phyloP scores from a whole-genome alignment of 2,888 invertebrate species.

The Athalia rosae region DNA sequence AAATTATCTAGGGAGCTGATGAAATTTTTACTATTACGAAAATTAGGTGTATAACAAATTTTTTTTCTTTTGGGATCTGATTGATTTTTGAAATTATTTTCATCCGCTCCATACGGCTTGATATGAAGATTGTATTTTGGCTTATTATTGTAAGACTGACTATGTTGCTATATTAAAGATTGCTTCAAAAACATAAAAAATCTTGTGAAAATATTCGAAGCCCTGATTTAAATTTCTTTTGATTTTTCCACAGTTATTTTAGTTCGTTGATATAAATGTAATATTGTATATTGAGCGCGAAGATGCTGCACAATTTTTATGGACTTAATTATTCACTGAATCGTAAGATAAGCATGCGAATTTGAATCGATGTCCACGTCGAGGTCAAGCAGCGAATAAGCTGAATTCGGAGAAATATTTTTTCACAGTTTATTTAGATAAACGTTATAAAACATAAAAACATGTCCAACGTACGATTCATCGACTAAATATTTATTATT shows the following conservation, averaged over 20 bases:
- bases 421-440: constrained; percentile 60
- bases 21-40: constrained; percentile 55
- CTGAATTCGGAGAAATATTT: background rate
- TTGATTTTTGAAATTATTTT: constrained; percentile 48
- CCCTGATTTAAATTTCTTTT: no score
- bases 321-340: no score
- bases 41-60: constrained; percentile 12
- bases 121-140: constrained; percentile 72
- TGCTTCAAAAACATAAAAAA: constrained; percentile 65
- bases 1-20: constrained; percentile 60
- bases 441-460: constrained; percentile 65
- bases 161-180: constrained; percentile 73
- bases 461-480: constrained; percentile 50
- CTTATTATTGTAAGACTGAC: constrained; percentile 73
- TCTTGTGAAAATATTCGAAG: no score
- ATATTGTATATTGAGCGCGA: no score
- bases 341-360: no score
- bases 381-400: no score
- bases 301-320: no score
- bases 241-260: no score
- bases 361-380: no score
- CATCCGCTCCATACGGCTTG: constrained; percentile 61
- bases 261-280: no score
- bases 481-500: constrained; percentile 5
- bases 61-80: constrained; percentile 48